phyloP scores from a whole-genome alignment of 2,113 vertebrate species.

The Gymnocephalus cernua region DNA sequence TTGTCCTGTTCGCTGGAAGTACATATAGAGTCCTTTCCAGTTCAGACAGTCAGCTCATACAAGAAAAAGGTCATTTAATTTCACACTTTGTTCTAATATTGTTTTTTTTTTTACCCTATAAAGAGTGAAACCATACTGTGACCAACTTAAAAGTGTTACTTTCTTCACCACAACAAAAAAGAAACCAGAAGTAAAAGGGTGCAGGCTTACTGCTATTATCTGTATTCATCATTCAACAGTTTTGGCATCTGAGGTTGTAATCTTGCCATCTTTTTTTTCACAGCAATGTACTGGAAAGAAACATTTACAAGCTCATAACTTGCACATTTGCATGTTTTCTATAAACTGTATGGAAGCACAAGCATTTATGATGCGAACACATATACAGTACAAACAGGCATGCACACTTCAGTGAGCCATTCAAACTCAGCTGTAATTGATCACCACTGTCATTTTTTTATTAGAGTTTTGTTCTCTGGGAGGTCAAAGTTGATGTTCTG shows the following conservation, averaged over 20 bases:
- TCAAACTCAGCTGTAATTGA: not conserved
- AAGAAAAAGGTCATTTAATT: conserved; percentile 24
- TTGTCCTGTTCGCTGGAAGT: conserved; percentile 10
- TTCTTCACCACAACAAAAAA: not conserved
- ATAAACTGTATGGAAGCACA: not conserved
- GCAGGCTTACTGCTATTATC: not conserved
- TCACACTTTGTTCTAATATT: conserved; percentile 21
- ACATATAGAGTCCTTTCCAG: not conserved
- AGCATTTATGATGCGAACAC: not conserved
- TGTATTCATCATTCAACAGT: not conserved
- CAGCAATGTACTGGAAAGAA: not conserved
- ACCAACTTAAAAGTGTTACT: not conserved
- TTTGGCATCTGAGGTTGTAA: not conserved
- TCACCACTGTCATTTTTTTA: not conserved
- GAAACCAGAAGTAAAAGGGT: not conserved
- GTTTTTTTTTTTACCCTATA: conserved; percentile 3
- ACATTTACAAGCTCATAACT: not conserved
- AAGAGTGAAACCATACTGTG: not conserved
- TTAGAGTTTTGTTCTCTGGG: not conserved
- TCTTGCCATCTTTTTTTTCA: not conserved
- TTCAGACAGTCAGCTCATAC: conserved; percentile 14
- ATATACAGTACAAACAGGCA: not conserved
- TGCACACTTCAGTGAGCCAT: not conserved
- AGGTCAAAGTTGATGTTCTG: conserved; percentile 27
- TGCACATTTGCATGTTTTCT: not conserved